Conservation (phyloP, 2,797 vertebrate genomes). For the Acipenser oxyrinchus region DNA sequence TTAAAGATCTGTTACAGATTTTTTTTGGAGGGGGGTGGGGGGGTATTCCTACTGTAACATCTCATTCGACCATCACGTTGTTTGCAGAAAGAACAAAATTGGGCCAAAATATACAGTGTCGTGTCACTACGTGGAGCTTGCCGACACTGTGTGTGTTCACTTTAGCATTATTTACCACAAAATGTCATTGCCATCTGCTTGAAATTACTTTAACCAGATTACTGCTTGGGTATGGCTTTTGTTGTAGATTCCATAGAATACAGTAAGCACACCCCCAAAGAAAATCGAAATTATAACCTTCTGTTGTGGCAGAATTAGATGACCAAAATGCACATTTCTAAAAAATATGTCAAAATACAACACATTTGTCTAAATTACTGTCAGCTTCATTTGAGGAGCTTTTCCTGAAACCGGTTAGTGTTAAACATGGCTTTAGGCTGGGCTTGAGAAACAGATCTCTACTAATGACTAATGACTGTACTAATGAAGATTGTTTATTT, state of each 20-base stretch:
- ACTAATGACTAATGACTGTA: no score
- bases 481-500: no score
- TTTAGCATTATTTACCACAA: slow-evolving; percentile 1
- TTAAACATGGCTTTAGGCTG: no score
- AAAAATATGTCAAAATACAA: no score
- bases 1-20: neutral
- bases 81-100: neutral
- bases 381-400: no score
- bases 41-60: neutral
- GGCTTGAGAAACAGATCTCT: no score
- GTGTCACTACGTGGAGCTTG: neutral
- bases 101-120: neutral
- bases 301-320: no score
- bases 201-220: neutral
- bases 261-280: no score
- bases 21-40: neutral
- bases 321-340: no score
- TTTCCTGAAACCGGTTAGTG: no score
- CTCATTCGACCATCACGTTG: neutral
- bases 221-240: neutral
- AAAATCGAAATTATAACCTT: no score
- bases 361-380: no score
- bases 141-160: neutral
- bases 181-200: slow-evolving; percentile 1
- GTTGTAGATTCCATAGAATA: neutral